Conservation (phyloP, 1,140 invertebrate genomes). For the Hycleus cichorii region DNA sequence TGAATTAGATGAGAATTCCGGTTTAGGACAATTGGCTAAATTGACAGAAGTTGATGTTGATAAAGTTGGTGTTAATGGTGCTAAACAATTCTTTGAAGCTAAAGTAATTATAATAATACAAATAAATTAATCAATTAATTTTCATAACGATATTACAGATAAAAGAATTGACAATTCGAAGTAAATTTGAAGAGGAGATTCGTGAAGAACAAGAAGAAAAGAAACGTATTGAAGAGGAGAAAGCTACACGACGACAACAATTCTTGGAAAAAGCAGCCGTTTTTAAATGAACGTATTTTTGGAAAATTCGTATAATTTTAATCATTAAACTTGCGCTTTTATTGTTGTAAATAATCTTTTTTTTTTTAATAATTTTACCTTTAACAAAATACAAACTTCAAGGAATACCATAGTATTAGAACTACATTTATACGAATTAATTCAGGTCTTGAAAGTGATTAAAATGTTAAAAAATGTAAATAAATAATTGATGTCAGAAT, state of each 20-base stretch:
- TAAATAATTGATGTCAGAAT: too few species aligned
- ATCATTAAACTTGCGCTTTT: too few species aligned
- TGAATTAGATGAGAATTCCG: slow-evolving; percentile 72
- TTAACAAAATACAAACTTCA: too few species aligned
- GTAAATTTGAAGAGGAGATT: slow-evolving; percentile 84
- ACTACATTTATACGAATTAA: too few species aligned
- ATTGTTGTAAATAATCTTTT: too few species aligned
- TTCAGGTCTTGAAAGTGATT: too few species aligned
- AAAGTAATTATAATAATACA: slow-evolving; percentile 49
- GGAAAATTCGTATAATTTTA: too few species aligned
- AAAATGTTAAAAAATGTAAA: too few species aligned
- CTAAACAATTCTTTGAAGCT: slow-evolving; percentile 86
- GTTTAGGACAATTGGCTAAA: slow-evolving; percentile 71
- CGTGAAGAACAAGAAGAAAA: slow-evolving; percentile 79
- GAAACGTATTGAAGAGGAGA: slow-evolving; percentile 36
- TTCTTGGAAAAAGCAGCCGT: slow-evolving; percentile 6
- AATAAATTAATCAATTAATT: too few species aligned
- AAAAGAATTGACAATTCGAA: slow-evolving; percentile 67
- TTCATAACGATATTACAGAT: slow-evolving; percentile 49
- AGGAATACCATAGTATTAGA: too few species aligned
- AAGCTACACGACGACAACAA: slow-evolving; percentile 1
- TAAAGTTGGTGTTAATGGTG: slow-evolving; percentile 80
- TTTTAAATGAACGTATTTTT: slow-evolving; percentile 1
- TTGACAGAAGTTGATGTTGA: slow-evolving; percentile 83
- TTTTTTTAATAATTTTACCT: too few species aligned